Conservation (phyloP, 2,888 invertebrate species). For the Tipula confusa region DNA sequence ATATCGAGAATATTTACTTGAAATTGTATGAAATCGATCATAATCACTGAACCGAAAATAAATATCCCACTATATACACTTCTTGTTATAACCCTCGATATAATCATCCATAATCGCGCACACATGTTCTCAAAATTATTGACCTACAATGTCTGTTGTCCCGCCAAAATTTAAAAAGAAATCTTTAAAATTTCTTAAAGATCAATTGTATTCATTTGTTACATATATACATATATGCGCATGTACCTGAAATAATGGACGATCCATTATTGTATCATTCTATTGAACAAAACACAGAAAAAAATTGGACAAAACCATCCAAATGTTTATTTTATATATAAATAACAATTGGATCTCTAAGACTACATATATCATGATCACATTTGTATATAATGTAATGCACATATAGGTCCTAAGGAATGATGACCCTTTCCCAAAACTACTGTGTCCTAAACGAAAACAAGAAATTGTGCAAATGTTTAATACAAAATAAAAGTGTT, state of each 20-base stretch:
- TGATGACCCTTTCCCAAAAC: not conserved
- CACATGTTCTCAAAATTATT: not conserved
- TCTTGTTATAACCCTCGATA: not conserved
- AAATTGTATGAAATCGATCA: not conserved
- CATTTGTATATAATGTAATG: not conserved
- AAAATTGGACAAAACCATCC: not conserved
- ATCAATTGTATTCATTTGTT: not conserved
- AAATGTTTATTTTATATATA: not conserved
- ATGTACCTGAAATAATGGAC: not conserved
- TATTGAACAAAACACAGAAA: too few species aligned
- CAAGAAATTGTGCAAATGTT: slow-evolving; percentile 25
- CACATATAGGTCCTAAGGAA: not conserved
- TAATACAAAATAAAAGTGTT: slow-evolving; percentile 15
- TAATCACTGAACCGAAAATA: not conserved
- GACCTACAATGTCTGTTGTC: not conserved
- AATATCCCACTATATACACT: not conserved
- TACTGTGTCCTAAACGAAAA: not conserved
- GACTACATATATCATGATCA: not conserved
- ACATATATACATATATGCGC: not conserved
- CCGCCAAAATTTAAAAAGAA: not conserved
- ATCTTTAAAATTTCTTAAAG: not conserved
- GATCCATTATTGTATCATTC: not conserved
- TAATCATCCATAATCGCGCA: not conserved
- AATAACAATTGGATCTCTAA: not conserved
- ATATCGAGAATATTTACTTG: not conserved